Conservation (phyloP, 2,113 vertebrate genomes). For the Eurystomus gularis region DNA sequence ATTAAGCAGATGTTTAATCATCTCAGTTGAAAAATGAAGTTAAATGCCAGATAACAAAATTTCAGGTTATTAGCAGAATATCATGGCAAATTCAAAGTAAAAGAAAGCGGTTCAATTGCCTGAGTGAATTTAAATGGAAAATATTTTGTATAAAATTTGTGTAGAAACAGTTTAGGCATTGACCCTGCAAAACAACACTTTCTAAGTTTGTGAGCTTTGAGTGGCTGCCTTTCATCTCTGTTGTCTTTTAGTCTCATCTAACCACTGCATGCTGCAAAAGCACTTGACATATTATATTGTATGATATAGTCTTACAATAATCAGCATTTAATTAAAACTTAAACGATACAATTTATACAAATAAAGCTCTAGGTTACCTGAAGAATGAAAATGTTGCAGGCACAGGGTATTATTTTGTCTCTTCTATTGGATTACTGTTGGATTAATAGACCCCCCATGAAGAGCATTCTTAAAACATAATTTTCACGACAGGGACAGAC, state of each 20-base stretch:
- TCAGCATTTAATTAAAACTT: neutral
- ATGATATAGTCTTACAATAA: neutral
- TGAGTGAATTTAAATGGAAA: neutral
- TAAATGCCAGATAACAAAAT: neutral
- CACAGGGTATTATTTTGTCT: neutral
- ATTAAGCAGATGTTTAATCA: neutral
- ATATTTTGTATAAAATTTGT: neutral
- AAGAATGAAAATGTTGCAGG: neutral
- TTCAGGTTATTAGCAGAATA: neutral
- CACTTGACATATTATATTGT: neutral
- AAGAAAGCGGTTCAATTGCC: neutral
- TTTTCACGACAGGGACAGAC: neutral
- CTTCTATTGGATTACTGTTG: neutral
- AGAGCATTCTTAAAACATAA: neutral
- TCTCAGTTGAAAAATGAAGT: neutral
- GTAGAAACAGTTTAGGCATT: neutral
- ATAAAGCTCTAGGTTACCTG: neutral
- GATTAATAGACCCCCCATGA: neutral
- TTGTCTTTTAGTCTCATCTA: neutral
- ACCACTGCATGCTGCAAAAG: neutral
- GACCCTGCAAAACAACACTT: neutral
- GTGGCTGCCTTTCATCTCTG: neutral
- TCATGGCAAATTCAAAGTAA: neutral
- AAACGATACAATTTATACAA: neutral
- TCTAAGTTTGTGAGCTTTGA: neutral